phyloP scores from a whole-genome alignment of 2,113 vertebrate genomes.

The Martes martes region DNA sequence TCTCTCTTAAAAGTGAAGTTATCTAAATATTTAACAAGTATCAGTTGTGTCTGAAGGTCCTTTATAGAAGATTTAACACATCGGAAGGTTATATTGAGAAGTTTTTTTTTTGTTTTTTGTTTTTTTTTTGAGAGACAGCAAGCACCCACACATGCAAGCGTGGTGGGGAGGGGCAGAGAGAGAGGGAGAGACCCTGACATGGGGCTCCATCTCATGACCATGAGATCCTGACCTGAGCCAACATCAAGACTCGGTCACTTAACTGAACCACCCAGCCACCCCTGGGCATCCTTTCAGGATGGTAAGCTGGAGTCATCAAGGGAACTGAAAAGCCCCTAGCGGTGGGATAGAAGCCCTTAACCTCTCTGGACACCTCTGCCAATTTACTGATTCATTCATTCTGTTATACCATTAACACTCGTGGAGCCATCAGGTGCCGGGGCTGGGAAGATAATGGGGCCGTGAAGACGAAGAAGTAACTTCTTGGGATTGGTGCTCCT shows the following conservation, averaged over 20 bases:
- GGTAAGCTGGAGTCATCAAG: background rate
- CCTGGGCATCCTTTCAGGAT: background rate
- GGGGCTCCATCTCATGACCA: background rate
- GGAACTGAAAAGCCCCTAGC: background rate
- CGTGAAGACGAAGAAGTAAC: background rate
- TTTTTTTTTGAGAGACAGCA: background rate
- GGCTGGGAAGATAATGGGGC: background rate
- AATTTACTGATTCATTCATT: background rate
- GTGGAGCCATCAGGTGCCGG: rapidly evolving
- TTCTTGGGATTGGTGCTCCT: background rate
- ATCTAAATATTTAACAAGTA: background rate
- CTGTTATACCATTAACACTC: background rate
- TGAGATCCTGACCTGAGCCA: background rate
- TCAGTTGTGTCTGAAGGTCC: background rate
- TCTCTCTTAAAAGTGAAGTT: background rate
- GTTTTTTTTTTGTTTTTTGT: background rate
- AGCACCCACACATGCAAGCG: too few species aligned
- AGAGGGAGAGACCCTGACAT: background rate
- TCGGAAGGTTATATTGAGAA: background rate
- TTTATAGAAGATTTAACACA: background rate
- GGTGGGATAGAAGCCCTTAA: background rate
- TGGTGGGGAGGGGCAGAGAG: too few species aligned
- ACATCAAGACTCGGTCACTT: background rate
- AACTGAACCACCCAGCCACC: background rate
- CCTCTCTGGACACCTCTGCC: background rate